phyloP scores from a whole-genome alignment of 2,888 invertebrate genomes.

The Uloborus plumipes region DNA sequence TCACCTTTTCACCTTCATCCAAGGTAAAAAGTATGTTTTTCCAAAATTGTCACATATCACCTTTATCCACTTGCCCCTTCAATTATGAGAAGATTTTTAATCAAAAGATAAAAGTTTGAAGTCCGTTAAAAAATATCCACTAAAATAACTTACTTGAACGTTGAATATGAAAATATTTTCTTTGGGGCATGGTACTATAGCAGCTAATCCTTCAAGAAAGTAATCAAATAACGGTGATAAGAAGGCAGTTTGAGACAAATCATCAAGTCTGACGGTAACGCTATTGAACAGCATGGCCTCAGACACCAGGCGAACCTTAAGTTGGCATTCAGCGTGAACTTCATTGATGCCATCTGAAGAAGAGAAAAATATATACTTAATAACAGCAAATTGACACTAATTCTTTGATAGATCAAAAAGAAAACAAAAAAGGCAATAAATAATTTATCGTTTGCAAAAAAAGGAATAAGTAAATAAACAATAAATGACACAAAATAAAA shows the following conservation, averaged over 20 bases:
- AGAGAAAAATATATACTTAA: constrained; percentile 8
- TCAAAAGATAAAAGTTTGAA: not conserved
- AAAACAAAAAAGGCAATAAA: not conserved
- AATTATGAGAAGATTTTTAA: too few relatives aligned
- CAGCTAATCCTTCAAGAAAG: constrained; percentile 91
- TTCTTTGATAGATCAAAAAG: too few relatives aligned
- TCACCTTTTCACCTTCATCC: too few relatives aligned
- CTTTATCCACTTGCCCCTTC: too few relatives aligned
- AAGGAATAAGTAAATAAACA: not conserved
- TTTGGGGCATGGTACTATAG: constrained; percentile 90
- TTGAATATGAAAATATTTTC: constrained; percentile 94
- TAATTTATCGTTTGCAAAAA: not conserved
- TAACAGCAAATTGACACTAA: not conserved
- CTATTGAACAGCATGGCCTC: constrained; percentile 95
- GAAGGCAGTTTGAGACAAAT: constrained; percentile 93
- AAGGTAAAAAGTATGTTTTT: too few relatives aligned
- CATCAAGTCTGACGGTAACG: constrained; percentile 90
- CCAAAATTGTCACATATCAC: too few relatives aligned
- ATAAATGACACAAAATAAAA: not conserved
- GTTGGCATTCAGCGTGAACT: constrained; percentile 91
- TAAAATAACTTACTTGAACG: constrained; percentile 77
- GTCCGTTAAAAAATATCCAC: too few relatives aligned
- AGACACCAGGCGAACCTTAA: constrained; percentile 90
- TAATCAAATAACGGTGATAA: constrained; percentile 84
- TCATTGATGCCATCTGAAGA: constrained; percentile 90